Base-by-base conservation (phyloP, 2,113 vertebrate genomes). In the Phalacrocorax carbo region DNA sequence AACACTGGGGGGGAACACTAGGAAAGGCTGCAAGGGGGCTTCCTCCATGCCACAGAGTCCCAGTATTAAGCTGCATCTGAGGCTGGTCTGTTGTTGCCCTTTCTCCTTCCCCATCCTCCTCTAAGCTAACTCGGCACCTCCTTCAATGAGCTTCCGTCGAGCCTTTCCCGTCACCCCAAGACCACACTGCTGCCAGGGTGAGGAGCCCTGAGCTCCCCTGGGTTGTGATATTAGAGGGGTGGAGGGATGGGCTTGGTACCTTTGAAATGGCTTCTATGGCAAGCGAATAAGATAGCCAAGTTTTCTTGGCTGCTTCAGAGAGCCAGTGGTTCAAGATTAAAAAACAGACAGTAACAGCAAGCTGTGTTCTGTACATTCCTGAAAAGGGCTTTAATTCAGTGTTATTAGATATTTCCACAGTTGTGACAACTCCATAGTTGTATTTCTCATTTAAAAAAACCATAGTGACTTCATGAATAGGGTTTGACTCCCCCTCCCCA, bases 291-390 rank as follows among this genome's bases (percentile, higher is more conserved):
- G 64, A 13, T 46, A 79, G 72, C 71, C 42, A 52, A 70, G 64
- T 96, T 97, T 94, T 94, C 93, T 92, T 78, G 77, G 72, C 58
- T 92, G 78, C 97, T 94, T 95, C 83, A 85, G 80, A 89, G 65
- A 86, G 42, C 71, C 32, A 38, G 46, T 77, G 65, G 83, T 78
- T 91, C 77, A 94, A 68, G 91, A 96, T 76, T 83, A 58, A 25
- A 94, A 96, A 85, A 25, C 58, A 57, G 76, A 84, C 32, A 79
- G 68, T 36, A 68, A 88, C 19, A 57, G 64, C 84, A 77, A 94
- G 81, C 85, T 92, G 34, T 62, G 90, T 96, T 96, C 84, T 95
- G 16, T 64, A 38, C 61, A 38, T 94, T 97, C 69, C 34, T 79
- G 87, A 86, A 89, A 91, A 32, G 49, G 40, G 52, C 55, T 68